These are phyloP conservation scores for Steinernema hermaphroditum DNA, from an alignment of 2,888 invertebrate genomes.

Conservation along the genomic window DNA sequence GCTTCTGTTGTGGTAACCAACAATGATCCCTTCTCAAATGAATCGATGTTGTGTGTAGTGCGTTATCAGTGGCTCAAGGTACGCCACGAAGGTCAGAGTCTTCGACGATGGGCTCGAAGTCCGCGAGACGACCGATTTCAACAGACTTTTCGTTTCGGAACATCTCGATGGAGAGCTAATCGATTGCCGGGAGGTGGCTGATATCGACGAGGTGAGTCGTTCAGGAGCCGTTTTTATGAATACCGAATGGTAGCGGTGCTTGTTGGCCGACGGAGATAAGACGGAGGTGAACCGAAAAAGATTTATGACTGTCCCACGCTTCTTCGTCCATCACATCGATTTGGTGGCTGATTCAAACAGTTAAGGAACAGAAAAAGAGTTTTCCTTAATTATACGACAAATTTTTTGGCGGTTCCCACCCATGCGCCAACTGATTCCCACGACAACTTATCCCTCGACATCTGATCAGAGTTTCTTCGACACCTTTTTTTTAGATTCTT, in stretches of 20 bases:
- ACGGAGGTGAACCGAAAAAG: neutral
- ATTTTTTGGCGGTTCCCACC: too few relatives aligned
- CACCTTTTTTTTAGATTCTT: too few relatives aligned
- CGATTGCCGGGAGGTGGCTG: slow-evolving; percentile 26
- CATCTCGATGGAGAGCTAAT: slow-evolving; percentile 4
- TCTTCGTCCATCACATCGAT: too few relatives aligned
- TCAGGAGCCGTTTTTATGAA: neutral
- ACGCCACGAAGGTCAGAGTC: slow-evolving; percentile 23
- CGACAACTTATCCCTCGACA: too few relatives aligned
- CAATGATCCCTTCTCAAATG: neutral
- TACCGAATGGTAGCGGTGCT: neutral
- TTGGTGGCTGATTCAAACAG: too few relatives aligned
- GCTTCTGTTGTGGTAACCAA: neutral
- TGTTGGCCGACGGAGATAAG: neutral
- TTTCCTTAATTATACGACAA: too few relatives aligned
- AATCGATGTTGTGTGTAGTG: neutral
- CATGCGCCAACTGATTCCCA: too few relatives aligned
- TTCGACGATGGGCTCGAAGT: slow-evolving; percentile 18
- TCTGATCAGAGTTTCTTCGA: too few relatives aligned
- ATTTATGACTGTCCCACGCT: too few relatives aligned
- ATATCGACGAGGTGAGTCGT: slow-evolving; percentile 22
- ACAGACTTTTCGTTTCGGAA: slow-evolving; percentile 17
- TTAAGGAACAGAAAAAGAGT: too few relatives aligned
- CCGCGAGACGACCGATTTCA: slow-evolving; percentile 22
- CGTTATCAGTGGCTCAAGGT: slow-evolving; percentile 11